Conservation (phyloP, 35 echinoderm and acorn worm species). For the Anneissia japonica region DNA sequence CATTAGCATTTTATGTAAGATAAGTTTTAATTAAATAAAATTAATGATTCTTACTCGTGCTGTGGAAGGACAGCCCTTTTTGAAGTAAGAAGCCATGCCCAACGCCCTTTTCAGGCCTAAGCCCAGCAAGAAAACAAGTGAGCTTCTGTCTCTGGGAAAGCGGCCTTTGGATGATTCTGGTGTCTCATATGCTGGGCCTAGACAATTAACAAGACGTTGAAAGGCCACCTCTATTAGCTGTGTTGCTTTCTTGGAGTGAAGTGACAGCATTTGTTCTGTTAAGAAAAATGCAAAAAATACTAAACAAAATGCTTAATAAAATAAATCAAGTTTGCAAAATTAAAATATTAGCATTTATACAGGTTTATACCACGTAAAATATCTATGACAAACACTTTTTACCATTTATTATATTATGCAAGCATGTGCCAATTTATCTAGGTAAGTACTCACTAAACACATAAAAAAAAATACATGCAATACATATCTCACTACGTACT, state of each 20-base stretch:
- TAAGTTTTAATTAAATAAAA: slow-evolving; percentile 2
- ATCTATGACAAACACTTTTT: too few species aligned
- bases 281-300: too few species aligned
- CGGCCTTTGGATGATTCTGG: background rate
- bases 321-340: too few species aligned
- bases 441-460: too few species aligned
- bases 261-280: background rate
- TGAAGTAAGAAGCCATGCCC: background rate
- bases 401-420: too few species aligned
- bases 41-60: background rate
- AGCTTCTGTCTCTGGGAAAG: background rate
- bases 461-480: too few species aligned
- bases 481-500: too few species aligned
- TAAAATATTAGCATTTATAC: too few species aligned
- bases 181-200: background rate
- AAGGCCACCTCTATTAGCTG: background rate
- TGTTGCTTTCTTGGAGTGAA: background rate
- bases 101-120: background rate
- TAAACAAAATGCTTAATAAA: too few species aligned
- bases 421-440: too few species aligned
- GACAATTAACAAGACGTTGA: background rate
- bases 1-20: slow-evolving; percentile 37
- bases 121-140: background rate
- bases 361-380: too few species aligned
- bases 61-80: background rate